These are phyloP conservation scores for Chorisops tibialis DNA, from an alignment of 2,888 invertebrate genomes.

Conservation along the genomic window DNA sequence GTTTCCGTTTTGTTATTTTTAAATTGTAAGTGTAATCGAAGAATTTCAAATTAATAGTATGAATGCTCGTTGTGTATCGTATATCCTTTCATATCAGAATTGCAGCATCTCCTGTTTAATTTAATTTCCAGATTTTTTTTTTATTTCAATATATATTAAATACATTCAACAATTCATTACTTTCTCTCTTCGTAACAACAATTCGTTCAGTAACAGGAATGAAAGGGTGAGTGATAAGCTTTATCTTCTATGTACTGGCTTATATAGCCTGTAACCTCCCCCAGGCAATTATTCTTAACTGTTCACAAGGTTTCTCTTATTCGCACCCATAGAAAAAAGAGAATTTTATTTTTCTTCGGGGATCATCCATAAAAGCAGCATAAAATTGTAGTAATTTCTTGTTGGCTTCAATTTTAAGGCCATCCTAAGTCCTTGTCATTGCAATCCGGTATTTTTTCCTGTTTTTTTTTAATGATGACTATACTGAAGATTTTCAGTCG, in stretches of 20 bases:
- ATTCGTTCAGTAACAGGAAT: neutral
- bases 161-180: neutral
- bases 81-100: too few species aligned
- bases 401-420: constrained; percentile 24
- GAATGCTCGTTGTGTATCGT: too few species aligned
- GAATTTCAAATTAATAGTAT: too few species aligned
- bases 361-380: constrained; percentile 30
- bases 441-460: constrained; percentile 10
- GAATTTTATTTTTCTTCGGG: constrained; percentile 24
- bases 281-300: constrained; percentile 10
- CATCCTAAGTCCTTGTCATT: too few species aligned
- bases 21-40: too few species aligned
- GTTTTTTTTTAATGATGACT: neutral
- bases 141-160: too few species aligned
- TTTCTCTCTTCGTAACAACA: neutral
- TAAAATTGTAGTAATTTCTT: constrained; percentile 32
- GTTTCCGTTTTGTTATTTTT: too few species aligned
- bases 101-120: too few species aligned
- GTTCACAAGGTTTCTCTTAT: neutral
- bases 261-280: neutral
- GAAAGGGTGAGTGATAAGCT: neutral
- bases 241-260: neutral
- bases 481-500: neutral
- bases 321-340: neutral
- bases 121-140: too few species aligned